These are phyloP conservation scores for Manis pentadactyla DNA, from an alignment of 2,797 vertebrate genomes.

Conservation along the genomic window DNA sequence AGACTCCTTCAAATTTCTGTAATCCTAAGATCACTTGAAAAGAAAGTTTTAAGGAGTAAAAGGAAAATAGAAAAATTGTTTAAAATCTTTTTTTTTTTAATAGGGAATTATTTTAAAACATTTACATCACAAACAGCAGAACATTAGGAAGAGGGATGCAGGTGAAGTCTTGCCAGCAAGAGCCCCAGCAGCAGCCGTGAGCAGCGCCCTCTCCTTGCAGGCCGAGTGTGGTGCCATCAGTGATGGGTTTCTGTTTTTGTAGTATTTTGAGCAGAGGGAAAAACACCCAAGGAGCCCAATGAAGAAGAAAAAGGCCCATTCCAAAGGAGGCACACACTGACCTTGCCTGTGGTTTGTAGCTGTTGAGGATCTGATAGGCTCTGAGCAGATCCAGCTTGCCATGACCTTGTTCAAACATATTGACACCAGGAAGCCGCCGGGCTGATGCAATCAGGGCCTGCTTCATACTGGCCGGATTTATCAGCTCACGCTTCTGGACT, in stretches of 20 bases:
- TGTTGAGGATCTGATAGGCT: constrained; percentile 98
- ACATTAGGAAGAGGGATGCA: neutral
- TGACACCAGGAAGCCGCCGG: constrained; percentile 96
- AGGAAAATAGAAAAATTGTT: neutral
- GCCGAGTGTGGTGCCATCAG: neutral
- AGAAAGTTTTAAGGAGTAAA: neutral
- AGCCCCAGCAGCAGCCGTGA: neutral
- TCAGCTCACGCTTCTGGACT: constrained; percentile 95
- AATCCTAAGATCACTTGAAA: constrained; percentile 25
- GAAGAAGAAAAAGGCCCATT: neutral
- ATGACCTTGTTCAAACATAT: constrained; percentile 99
- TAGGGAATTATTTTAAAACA: neutral
- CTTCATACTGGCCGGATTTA: constrained; percentile 99
- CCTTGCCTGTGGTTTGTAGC: constrained; percentile 99
- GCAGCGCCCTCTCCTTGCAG: too few relatives aligned
- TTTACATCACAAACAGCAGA: neutral
- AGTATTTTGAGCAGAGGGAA: fast-evolving
- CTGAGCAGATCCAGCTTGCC: constrained; percentile 97
- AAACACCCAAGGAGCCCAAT: fast-evolving
- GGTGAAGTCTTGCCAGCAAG: too few relatives aligned
- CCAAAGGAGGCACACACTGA: constrained; percentile 80
- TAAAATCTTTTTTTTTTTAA: too few relatives aligned
- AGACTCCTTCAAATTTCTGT: neutral
- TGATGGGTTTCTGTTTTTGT: fast-evolving
- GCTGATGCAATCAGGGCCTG: constrained; percentile 98